Evolutionary conservation across 2,888 invertebrate species (phyloP).

Genomic region (Venusia cambrica): DNA sequence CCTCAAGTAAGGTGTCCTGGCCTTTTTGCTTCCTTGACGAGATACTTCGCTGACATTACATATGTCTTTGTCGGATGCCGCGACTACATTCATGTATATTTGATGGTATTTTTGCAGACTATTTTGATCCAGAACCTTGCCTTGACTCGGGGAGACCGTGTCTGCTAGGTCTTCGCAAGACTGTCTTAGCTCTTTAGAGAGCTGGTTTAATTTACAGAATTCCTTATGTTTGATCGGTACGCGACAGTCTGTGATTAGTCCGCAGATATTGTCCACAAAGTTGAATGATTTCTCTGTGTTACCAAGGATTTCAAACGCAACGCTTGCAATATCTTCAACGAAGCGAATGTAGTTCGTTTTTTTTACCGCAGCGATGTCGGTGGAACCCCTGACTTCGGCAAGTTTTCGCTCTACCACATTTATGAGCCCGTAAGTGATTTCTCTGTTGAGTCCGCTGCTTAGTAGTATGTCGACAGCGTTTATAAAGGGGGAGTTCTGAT

Average conservation of each 20-base stretch:
- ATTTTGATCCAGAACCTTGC: slow-evolving; percentile 48
- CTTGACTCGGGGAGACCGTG: slow-evolving; percentile 46
- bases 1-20: slow-evolving; percentile 70
- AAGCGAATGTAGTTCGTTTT: slow-evolving; percentile 73
- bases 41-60: slow-evolving; percentile 65
- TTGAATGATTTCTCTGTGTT: slow-evolving; percentile 69
- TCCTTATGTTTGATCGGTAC: slow-evolving; percentile 74
- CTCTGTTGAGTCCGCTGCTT: slow-evolving; percentile 72
- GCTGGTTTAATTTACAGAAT: slow-evolving; percentile 70
- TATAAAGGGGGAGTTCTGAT: slow-evolving; percentile 73
- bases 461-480: slow-evolving; percentile 72
- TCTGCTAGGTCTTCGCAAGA: slow-evolving; percentile 72
- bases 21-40: slow-evolving; percentile 57
- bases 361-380: slow-evolving; percentile 65
- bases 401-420: slow-evolving; percentile 75
- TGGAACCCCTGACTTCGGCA: slow-evolving; percentile 66
- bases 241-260: slow-evolving; percentile 65
- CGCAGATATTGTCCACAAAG: slow-evolving; percentile 68
- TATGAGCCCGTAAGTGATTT: slow-evolving; percentile 73
- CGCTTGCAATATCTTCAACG: slow-evolving; percentile 72
- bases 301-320: slow-evolving; percentile 73
- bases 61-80: slow-evolving; percentile 71
- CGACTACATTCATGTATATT: slow-evolving; percentile 74
- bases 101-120: slow-evolving; percentile 68
- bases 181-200: slow-evolving; percentile 68